Conservation (phyloP, 2,113 vertebrate genomes). For the Spermophilus dauricus region DNA sequence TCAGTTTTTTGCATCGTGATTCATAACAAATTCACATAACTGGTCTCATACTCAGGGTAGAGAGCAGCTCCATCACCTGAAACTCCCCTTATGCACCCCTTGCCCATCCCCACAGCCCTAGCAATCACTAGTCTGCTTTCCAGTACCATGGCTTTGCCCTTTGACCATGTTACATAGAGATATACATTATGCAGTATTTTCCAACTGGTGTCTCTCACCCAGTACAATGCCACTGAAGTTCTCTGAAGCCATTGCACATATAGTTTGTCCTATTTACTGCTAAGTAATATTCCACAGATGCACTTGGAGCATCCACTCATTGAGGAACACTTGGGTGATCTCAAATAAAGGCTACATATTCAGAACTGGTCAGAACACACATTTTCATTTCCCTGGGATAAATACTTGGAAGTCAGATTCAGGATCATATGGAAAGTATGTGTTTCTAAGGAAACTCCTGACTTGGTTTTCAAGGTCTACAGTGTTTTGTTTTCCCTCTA, state of each 20-base stretch:
- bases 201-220: not conserved
- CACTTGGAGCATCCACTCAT: rapidly evolving
- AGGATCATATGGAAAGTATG: not conserved
- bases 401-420: not conserved
- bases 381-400: not conserved
- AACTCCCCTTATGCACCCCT: too few relatives aligned
- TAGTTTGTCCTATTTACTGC: not conserved
- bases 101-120: not conserved
- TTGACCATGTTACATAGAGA: not conserved
- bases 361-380: not conserved
- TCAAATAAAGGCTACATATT: not conserved
- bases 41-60: not conserved
- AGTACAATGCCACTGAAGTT: not conserved
- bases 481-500: not conserved
- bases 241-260: not conserved
- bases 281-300: not conserved
- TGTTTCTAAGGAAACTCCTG: not conserved
- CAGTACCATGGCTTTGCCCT: not conserved
- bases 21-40: not conserved
- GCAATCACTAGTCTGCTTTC: not conserved
- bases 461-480: not conserved
- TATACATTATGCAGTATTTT: not conserved
- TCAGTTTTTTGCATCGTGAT: not conserved
- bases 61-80: not conserved
- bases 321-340: not conserved